Evolutionary conservation across 35 echinoderm and acorn worm species (phyloP).

Genomic region (Ophiothrix spiculata): DNA sequence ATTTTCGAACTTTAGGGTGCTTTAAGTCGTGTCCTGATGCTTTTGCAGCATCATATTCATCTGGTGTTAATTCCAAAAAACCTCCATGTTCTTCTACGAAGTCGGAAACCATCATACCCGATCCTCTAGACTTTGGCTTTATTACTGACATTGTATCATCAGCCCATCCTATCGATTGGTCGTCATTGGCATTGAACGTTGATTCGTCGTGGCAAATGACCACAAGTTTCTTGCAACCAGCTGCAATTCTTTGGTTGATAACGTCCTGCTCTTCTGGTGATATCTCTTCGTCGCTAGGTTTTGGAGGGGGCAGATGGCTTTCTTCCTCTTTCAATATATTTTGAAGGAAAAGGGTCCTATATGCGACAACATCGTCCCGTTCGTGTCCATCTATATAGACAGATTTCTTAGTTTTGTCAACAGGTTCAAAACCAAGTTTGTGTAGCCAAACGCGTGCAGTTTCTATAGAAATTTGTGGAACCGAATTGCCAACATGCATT

Average conservation of each 20-base stretch:
- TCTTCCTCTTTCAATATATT: not conserved
- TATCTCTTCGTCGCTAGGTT: not conserved
- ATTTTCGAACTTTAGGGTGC: not conserved
- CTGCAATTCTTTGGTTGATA: not conserved
- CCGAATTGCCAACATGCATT: too few relatives aligned
- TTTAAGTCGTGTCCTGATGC: not conserved
- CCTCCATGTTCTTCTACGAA: not conserved
- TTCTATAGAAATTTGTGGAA: too few relatives aligned
- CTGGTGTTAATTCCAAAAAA: not conserved
- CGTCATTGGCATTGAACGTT: not conserved
- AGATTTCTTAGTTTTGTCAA: not conserved
- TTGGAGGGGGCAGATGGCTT: not conserved
- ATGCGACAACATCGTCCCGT: not conserved
- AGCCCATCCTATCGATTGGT: not conserved
- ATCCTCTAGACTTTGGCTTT: not conserved
- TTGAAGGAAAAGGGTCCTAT: not conserved
- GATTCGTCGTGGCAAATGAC: not conserved
- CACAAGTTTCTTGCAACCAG: not conserved
- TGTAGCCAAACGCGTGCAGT: too few relatives aligned
- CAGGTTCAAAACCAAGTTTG: not conserved
- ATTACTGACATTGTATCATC: not conserved
- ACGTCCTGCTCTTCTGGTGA: not conserved
- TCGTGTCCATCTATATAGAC: not conserved
- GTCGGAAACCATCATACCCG: not conserved
- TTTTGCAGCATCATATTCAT: not conserved